Conservation (phyloP, 2,888 invertebrate genomes). For the Eurytoma adleriae region DNA sequence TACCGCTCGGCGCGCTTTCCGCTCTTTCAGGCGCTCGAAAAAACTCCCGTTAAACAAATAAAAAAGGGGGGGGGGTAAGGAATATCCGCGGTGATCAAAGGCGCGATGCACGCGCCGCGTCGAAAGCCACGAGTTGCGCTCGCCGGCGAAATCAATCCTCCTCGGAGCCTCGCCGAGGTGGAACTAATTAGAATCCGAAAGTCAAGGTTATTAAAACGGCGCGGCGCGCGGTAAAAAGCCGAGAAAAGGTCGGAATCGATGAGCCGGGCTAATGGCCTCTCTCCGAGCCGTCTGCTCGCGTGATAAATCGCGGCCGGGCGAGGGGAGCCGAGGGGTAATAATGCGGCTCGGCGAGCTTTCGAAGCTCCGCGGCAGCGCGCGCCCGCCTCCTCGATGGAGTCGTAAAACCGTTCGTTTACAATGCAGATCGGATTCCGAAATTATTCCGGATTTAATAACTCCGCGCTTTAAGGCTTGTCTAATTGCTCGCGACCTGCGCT, state of each 20-base stretch:
- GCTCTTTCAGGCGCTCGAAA: no score
- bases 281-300: background rate
- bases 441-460: background rate
- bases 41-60: background rate
- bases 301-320: slow-evolving; percentile 3
- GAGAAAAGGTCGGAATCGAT: background rate
- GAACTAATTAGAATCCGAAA: slow-evolving; percentile 25
- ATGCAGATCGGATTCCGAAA: no score
- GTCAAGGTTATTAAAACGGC: slow-evolving; percentile 26
- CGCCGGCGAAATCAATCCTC: slow-evolving; percentile 17
- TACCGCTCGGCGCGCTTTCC: no score
- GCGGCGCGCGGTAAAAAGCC: background rate
- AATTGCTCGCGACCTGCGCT: no score
- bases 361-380: background rate
- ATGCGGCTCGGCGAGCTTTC: slow-evolving; percentile 18
- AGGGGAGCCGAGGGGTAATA: slow-evolving; percentile 1
- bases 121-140: slow-evolving; percentile 35
- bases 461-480: no score
- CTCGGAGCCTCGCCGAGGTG: background rate
- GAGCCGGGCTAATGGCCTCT: background rate
- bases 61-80: background rate
- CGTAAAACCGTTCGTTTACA: background rate
- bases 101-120: background rate
- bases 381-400: background rate
- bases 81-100: background rate